These are phyloP conservation scores for Synergus japonicus DNA, from an alignment of 2,888 invertebrate species.

Conservation along the genomic window DNA sequence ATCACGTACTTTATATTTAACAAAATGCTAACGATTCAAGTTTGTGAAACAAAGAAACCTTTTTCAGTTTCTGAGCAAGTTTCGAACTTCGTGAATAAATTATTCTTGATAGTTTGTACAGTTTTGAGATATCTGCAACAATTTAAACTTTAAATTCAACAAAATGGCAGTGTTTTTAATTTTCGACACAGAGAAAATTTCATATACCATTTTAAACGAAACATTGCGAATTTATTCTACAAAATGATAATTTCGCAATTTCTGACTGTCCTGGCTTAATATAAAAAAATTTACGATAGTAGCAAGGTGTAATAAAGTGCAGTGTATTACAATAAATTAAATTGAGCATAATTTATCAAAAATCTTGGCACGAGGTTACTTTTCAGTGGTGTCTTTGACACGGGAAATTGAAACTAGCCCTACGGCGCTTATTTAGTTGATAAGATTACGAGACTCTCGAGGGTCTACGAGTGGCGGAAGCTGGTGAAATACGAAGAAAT, in stretches of 20 bases:
- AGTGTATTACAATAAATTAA: neutral
- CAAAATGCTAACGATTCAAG: neutral
- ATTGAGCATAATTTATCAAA: neutral
- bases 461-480: conserved; percentile 29
- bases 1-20: no score
- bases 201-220: neutral
- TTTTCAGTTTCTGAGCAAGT: neutral
- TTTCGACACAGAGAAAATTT: neutral
- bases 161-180: neutral
- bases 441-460: conserved; percentile 36
- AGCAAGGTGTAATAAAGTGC: neutral
- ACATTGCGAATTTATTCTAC: neutral
- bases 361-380: neutral
- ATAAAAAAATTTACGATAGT: neutral
- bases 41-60: neutral
- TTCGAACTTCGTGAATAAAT: neutral
- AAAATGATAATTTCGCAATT: neutral
- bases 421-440: conserved; percentile 28
- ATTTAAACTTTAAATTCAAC: neutral
- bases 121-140: no score
- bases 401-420: neutral
- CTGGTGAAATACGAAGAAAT: conserved; percentile 27
- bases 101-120: no score
- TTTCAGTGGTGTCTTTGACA: conserved; percentile 21
- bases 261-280: neutral